Evolutionary conservation across 2,113 vertebrate genomes (phyloP).

Genomic region (Cairina moschata): DNA sequence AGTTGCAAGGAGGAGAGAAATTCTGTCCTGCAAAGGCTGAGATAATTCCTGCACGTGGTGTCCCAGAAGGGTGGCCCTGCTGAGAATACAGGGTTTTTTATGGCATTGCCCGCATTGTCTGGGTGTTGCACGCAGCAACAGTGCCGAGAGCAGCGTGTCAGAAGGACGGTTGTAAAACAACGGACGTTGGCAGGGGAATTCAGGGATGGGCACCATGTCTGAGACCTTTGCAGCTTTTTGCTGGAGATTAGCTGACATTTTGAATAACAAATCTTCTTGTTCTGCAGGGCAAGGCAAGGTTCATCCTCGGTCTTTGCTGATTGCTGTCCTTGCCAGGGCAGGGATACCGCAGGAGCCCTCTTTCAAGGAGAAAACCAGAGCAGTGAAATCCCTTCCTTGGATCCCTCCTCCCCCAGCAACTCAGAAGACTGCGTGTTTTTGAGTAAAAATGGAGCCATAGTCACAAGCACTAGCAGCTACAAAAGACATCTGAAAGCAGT

Average conservation of each 20-base stretch:
- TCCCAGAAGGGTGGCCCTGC: not conserved
- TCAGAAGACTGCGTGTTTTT: not conserved
- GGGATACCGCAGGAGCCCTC: not conserved
- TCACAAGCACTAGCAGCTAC: not conserved
- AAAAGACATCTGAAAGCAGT: constrained; percentile 40
- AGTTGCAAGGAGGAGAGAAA: not conserved
- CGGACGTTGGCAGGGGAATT: not conserved
- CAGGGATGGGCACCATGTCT: not conserved
- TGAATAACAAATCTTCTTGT: constrained; percentile 19
- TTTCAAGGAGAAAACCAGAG: not conserved
- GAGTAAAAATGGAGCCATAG: not conserved
- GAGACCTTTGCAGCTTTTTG: not conserved
- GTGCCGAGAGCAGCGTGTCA: not conserved
- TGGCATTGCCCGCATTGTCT: not conserved
- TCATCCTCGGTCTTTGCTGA: not conserved
- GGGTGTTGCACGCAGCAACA: not conserved
- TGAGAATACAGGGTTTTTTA: not conserved
- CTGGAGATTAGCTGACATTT: not conserved
- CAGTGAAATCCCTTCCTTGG: not conserved
- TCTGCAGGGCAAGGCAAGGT: not conserved
- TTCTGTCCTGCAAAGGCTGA: not conserved
- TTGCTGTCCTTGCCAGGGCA: not conserved
- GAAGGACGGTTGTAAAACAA: not conserved
- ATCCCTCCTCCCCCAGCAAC: not conserved
- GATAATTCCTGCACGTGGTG: not conserved